phyloP scores from a whole-genome alignment of 2,113 vertebrate genomes.

The Spheniscus mendiculus region DNA sequence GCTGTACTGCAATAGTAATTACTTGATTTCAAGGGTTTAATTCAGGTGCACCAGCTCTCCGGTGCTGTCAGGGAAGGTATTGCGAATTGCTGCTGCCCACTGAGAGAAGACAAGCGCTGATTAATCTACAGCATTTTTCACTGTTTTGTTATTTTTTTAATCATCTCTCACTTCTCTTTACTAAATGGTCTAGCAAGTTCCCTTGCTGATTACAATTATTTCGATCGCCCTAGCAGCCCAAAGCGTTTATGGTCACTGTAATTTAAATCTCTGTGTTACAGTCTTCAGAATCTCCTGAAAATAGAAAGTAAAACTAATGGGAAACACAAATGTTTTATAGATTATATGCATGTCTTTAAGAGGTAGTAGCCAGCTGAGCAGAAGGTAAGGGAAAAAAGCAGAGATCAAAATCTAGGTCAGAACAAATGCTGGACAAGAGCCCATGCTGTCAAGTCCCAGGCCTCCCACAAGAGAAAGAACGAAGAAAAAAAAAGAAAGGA shows the following conservation, averaged over 20 bases:
- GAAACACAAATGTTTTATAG: conserved; percentile 24
- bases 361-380: conserved; percentile 20
- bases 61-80: not conserved
- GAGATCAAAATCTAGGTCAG: conserved; percentile 70
- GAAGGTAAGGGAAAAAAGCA: conserved; percentile 35
- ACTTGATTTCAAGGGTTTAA: not conserved
- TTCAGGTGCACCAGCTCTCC: not conserved
- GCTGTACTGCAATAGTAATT: not conserved
- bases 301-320: not conserved
- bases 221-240: not conserved
- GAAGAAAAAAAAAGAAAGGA: not conserved
- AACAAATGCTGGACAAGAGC: not conserved
- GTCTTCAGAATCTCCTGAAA: not conserved
- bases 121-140: not conserved
- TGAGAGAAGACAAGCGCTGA: not conserved
- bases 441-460: not conserved
- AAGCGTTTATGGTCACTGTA: not conserved
- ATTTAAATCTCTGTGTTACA: not conserved
- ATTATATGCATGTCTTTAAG: conserved; percentile 19
- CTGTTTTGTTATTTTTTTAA: not conserved
- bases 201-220: not conserved
- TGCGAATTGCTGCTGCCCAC: not conserved
- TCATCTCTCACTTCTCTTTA: not conserved
- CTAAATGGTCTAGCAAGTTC: not conserved
- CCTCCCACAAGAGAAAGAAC: not conserved